phyloP scores from a whole-genome alignment of 2,113 vertebrate genomes.

The Grantiella picta region DNA sequence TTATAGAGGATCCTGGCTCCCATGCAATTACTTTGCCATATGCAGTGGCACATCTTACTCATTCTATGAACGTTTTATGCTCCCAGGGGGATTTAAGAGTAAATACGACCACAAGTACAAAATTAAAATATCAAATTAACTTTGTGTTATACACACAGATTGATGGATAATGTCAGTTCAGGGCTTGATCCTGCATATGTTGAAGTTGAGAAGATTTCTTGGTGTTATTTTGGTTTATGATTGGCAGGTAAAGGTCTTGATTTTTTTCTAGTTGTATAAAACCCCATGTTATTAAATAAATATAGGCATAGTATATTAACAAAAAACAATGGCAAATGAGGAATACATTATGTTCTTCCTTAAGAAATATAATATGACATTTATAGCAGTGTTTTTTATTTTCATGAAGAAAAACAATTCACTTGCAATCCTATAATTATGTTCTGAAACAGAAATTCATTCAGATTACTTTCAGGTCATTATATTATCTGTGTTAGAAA shows the following conservation, averaged over 20 bases:
- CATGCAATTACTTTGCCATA: background rate
- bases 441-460: background rate
- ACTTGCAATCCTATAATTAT: background rate
- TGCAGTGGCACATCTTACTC: background rate
- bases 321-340: background rate
- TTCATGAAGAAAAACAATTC: background rate
- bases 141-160: background rate
- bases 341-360: background rate
- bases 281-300: background rate
- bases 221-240: background rate
- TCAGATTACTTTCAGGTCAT: background rate
- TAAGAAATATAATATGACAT: background rate
- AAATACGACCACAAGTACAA: background rate
- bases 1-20: background rate
- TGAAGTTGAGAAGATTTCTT: background rate
- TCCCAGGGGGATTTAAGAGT: background rate
- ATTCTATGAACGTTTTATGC: background rate
- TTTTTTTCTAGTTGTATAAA: background rate
- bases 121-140: conserved; percentile 22
- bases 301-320: background rate
- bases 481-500: background rate
- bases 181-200: background rate
- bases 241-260: background rate
- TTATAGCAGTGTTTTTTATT: background rate
- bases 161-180: background rate